Evolutionary conservation across 2,888 invertebrate genomes (phyloP).

Genomic region (Adineta ricciae): DNA sequence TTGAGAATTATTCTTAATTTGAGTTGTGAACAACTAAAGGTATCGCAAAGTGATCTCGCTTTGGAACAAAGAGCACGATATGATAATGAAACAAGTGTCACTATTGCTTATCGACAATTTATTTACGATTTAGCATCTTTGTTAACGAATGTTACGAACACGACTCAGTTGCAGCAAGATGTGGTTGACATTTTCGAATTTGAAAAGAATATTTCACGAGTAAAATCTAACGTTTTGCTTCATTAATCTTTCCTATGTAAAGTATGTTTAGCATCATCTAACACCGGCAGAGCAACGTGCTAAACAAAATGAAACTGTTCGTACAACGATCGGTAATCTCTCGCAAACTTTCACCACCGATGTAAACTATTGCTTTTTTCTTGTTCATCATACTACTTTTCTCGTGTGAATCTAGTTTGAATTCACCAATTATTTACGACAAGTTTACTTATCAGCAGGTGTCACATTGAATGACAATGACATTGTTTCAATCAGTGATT

Average conservation of each 20-base stretch:
- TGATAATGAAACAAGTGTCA: background rate
- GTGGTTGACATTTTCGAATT: conserved; percentile 18
- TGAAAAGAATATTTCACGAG: conserved; percentile 22
- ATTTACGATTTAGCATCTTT: conserved; percentile 19
- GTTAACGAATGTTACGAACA: background rate
- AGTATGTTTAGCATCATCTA: background rate
- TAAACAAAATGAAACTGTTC: conserved; percentile 29
- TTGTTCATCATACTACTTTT: background rate
- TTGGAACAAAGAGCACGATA: conserved; percentile 23
- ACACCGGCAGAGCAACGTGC: background rate
- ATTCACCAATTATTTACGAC: background rate
- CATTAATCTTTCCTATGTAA: background rate
- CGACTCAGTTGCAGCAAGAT: too few species aligned
- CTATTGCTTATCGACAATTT: conserved; percentile 17
- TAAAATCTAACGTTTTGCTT: background rate
- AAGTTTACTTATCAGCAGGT: background rate
- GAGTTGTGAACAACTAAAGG: background rate
- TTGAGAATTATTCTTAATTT: too few species aligned
- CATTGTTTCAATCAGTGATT: background rate
- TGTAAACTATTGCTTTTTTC: background rate
- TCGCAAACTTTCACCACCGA: background rate
- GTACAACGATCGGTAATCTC: background rate
- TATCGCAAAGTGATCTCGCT: conserved; percentile 23
- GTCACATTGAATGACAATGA: background rate
- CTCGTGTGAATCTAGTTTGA: background rate